Conservation (phyloP, 1,140 invertebrate species). For the Drosophila cardini region DNA sequence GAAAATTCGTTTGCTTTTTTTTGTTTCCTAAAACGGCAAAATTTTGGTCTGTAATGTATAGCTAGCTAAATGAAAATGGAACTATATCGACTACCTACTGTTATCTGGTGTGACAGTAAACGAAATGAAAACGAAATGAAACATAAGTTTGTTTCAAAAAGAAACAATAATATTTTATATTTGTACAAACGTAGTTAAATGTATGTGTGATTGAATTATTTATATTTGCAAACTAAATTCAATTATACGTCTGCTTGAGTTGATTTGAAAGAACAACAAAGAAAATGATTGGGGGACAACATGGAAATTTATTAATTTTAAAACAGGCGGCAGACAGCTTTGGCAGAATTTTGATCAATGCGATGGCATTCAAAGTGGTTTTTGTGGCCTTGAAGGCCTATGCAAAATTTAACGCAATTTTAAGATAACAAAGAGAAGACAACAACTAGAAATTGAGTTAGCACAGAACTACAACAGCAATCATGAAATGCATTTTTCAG, state of each 20-base stretch:
- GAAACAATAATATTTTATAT: constrained; percentile 20
- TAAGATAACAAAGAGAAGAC: constrained; percentile 58
- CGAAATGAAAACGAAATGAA: constrained; percentile 3
- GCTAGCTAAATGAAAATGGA: constrained; percentile 12
- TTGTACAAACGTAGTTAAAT: constrained; percentile 39
- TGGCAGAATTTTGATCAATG: background rate
- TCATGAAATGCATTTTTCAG: constrained; percentile 70
- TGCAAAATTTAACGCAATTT: constrained; percentile 76
- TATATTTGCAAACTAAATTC: constrained; percentile 60
- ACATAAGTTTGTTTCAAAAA: background rate
- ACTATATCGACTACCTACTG: background rate
- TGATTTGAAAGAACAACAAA: constrained; percentile 43
- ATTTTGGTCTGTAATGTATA: constrained; percentile 12
- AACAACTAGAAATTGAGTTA: constrained; percentile 73
- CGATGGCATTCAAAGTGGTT: background rate
- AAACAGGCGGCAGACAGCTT: constrained; percentile 27
- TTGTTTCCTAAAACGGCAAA: constrained; percentile 16
- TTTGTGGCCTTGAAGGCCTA: constrained; percentile 38
- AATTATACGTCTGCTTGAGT: constrained; percentile 63
- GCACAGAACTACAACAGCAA: constrained; percentile 77
- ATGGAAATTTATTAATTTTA: constrained; percentile 74
- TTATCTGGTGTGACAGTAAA: constrained; percentile 16
- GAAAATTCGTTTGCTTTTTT: constrained; percentile 2
- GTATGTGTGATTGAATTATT: constrained; percentile 48
- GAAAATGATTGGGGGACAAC: constrained; percentile 23